Evolutionary conservation across 2,888 invertebrate genomes (phyloP), one percentile per base, ranked within the genome.

Genomic region (Phalera bucephala): DNA sequence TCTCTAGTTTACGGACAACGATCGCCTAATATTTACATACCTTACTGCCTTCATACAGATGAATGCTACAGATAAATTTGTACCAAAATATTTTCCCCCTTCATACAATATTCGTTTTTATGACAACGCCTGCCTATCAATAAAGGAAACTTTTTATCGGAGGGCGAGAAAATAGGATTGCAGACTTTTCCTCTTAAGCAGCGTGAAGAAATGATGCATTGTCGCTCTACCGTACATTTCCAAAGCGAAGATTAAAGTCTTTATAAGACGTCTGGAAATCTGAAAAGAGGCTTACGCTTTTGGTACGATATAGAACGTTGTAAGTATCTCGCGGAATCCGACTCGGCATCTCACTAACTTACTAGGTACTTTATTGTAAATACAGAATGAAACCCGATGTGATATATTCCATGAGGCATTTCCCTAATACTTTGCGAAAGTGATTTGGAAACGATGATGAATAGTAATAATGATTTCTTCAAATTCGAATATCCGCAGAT

Each of bases 1-100:
- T 79, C 75, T 77, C 53, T 55, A 70, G 71, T 74, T 69, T 65
- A 61, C 70, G 55, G 64, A 68, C 72, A 62, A 56, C 59, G 62
- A 71, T 70, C 65, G 55, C 48, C 70, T 65, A 80, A 79, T 80
- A 83, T 80, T 79, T 79, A 72, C 72, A 72, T 70, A 70, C 52
- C 52, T 47, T 51, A 25, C 49, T 56, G 39, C 33, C 50, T 48
- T 59, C 38, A 36, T 39, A 43, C 14, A 11, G 11, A 29, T 4
- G 11, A 19, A 17, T 8, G 19, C 39, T 45, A 45, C 42, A 38
- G 54, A 49, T 45, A 50, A 51, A 47, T 52, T 55, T 8, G n/a
- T 14, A 9, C 43, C 48, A 33, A 47, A 58, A 54, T 52, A 47
- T 52, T 49, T 52, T 59, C 45, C 37, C 45, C 44, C 31, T 36